A percentile compares a stretch with the other conserved stretches of the same genome.
phyloP scores from a whole-genome alignment of 1,140 invertebrate species.

The Polyergus mexicanus region DNA sequence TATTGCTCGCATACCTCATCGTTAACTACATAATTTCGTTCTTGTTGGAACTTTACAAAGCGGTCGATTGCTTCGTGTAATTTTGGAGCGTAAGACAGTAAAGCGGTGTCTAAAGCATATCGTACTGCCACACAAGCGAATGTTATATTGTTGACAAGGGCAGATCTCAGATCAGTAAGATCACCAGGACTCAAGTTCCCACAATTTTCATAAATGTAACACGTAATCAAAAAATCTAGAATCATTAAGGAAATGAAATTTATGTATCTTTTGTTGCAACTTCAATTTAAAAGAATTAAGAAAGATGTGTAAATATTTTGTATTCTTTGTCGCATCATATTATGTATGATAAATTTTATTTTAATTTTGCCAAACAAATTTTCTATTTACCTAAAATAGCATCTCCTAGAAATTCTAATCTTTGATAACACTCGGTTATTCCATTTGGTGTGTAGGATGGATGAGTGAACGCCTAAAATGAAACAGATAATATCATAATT shows the following conservation, averaged over 20 bases:
- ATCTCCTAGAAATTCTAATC: constrained; percentile 73
- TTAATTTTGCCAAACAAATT: background rate
- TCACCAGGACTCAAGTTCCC: constrained; percentile 92
- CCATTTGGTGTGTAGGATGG: constrained; percentile 54
- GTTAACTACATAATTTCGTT: constrained; percentile 89
- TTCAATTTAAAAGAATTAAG: background rate
- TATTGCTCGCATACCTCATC: constrained; percentile 85
- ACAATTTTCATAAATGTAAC: constrained; percentile 93
- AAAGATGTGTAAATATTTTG: background rate
- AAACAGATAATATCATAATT: background rate
- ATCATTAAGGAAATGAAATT: constrained; percentile 25
- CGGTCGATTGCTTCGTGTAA: constrained; percentile 91
- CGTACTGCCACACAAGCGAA: constrained; percentile 96
- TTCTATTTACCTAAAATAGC: constrained; percentile 67
- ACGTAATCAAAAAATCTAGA: constrained; percentile 95
- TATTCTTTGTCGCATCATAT: background rate
- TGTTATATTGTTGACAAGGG: constrained; percentile 98
- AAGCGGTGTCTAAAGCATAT: constrained; percentile 92
- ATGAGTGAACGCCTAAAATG: constrained; percentile 63
- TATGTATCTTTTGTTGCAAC: background rate
- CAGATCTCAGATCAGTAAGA: constrained; percentile 96
- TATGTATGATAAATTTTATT: background rate
- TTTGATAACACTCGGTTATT: constrained; percentile 67
- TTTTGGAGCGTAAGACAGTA: constrained; percentile 89
- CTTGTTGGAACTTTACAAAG: constrained; percentile 93